These are phyloP conservation scores for Lates calcarifer DNA, from an alignment of 2,113 vertebrate species.

Conservation along the genomic window DNA sequence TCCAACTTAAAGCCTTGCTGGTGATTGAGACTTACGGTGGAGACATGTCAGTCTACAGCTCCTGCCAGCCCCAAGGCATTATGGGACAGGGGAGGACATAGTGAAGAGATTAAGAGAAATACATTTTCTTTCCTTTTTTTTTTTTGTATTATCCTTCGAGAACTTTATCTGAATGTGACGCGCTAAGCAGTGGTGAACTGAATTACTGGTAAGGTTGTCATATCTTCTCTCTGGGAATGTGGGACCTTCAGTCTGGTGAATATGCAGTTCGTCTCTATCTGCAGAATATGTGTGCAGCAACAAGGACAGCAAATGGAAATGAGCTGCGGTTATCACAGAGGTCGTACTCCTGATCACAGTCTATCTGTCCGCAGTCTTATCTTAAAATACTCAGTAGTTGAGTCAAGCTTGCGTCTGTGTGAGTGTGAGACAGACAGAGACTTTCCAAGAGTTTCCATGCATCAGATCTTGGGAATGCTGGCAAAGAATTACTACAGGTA, in stretches of 20 bases:
- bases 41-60: conserved; percentile 49
- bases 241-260: conserved; percentile 55
- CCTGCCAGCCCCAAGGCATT: conserved; percentile 39
- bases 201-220: conserved; percentile 40
- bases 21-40: conserved; percentile 71
- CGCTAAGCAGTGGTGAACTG: conserved; percentile 44
- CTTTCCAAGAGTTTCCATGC: not conserved
- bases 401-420: conserved; percentile 18
- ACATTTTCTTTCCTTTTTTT: conserved; percentile 47
- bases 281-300: conserved; percentile 35
- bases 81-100: conserved; percentile 56
- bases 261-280: conserved; percentile 51
- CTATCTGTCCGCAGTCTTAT: conserved; percentile 56
- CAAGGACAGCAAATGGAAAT: conserved; percentile 71
- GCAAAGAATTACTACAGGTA: too few species aligned
- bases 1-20: conserved; percentile 60
- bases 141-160: conserved; percentile 55
- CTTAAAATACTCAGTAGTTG: conserved; percentile 24
- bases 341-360: conserved; percentile 66
- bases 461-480: too few species aligned
- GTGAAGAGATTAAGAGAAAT: conserved; percentile 69
- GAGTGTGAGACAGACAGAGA: not conserved
- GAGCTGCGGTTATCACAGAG: conserved; percentile 63
- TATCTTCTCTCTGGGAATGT: conserved; percentile 64
- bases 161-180: conserved; percentile 65